A percentile compares a stretch with the other conserved stretches of the same genome.
phyloP scores from a whole-genome alignment of 2,797 vertebrate species.

The Apogon hyalosoma region DNA sequence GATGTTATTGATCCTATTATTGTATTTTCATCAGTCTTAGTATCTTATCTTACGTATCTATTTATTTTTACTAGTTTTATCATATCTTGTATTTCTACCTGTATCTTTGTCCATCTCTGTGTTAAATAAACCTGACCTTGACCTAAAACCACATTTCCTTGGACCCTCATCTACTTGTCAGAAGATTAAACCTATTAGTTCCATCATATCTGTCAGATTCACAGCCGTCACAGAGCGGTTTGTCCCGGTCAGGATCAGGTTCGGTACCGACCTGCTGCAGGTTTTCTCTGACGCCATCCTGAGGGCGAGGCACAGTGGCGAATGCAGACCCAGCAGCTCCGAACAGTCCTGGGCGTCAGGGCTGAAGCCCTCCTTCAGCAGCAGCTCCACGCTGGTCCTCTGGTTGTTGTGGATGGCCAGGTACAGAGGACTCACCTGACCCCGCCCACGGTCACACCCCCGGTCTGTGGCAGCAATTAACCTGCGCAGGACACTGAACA shows the following conservation, averaged over 20 bases:
- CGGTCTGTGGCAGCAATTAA: conserved; percentile 87
- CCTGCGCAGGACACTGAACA: conserved; percentile 85
- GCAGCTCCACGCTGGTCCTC: conserved; percentile 68
- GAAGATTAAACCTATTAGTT: too few relatives aligned
- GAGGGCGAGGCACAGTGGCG: conserved; percentile 63
- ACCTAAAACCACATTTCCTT: too few relatives aligned
- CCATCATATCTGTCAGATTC: too few relatives aligned
- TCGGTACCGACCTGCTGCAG: conserved; percentile 49
- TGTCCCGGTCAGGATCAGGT: not conserved
- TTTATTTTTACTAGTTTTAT: too few relatives aligned
- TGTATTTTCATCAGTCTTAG: too few relatives aligned
- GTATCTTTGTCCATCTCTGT: too few relatives aligned
- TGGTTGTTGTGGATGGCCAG: conserved; percentile 80
- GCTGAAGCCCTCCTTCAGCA: conserved; percentile 88
- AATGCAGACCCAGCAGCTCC: conserved; percentile 33
- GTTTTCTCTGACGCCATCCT: not conserved
- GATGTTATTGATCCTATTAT: too few relatives aligned
- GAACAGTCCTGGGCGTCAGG: conserved; percentile 90
- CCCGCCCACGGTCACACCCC: conserved; percentile 80
- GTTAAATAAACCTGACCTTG: too few relatives aligned
- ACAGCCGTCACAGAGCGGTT: not conserved
- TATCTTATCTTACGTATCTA: too few relatives aligned
- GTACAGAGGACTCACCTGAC: conserved; percentile 93
- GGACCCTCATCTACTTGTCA: too few relatives aligned
- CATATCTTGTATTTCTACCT: too few relatives aligned